phyloP scores from a whole-genome alignment of 2,888 invertebrate genomes.

The Scelioninae gen. 2 region DNA sequence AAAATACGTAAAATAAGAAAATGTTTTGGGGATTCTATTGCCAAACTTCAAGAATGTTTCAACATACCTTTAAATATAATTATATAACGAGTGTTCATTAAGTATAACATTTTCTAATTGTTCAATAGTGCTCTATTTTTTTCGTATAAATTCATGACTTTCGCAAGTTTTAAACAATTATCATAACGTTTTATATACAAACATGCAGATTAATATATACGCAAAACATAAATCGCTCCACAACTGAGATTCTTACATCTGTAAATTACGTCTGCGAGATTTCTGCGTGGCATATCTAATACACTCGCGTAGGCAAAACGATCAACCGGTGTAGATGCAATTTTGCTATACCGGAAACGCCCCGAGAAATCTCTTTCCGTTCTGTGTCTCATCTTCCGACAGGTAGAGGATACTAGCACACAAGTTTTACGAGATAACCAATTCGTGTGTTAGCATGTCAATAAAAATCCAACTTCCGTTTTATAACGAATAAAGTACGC shows the following conservation, averaged over 20 bases:
- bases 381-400: conserved; percentile 57
- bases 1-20: no score
- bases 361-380: conserved; percentile 56
- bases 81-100: no score
- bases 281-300: conserved; percentile 48
- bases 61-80: no score
- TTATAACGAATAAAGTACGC: conserved; percentile 53
- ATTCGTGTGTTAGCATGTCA: conserved; percentile 56
- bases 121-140: no score
- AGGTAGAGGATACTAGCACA: conserved; percentile 47
- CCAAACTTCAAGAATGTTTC: no score
- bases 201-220: neutral
- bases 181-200: no score
- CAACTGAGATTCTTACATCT: conserved; percentile 29
- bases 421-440: conserved; percentile 58
- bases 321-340: conserved; percentile 57
- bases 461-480: conserved; percentile 57
- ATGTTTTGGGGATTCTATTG: no score
- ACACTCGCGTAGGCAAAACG: conserved; percentile 47
- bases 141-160: no score
- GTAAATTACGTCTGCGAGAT: conserved; percentile 45
- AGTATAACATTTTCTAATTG: no score
- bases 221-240: conserved; percentile 1
- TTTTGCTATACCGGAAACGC: conserved; percentile 57
- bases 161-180: no score